A percentile compares a stretch with the other conserved stretches of the same genome.
Conservation (phyloP, 2,797 vertebrate species). For the Falco naumanni region DNA sequence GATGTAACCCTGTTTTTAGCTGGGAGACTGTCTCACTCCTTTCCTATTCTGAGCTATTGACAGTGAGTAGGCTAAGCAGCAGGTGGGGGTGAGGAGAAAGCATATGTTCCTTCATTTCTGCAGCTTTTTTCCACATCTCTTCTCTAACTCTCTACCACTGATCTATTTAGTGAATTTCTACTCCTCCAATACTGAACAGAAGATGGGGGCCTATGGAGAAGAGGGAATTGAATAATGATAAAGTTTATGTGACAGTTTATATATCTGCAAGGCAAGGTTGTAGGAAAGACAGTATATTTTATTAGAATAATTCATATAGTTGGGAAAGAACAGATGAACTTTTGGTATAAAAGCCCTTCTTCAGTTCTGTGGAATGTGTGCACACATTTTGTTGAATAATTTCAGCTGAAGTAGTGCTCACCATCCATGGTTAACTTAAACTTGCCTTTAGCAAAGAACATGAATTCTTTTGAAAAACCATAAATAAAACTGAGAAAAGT, state of each 20-base stretch:
- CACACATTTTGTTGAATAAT: background rate
- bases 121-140: background rate
- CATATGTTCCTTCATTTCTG: background rate
- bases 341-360: background rate
- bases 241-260: background rate
- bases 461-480: slow-evolving; percentile 2
- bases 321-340: background rate
- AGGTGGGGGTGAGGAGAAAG: background rate
- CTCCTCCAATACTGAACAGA: background rate
- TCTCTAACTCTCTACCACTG: background rate
- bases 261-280: background rate
- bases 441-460: background rate
- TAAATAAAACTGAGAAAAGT: background rate
- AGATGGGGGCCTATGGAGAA: background rate
- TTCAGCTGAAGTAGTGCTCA: background rate
- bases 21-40: background rate
- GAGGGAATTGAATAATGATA: background rate
- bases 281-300: background rate
- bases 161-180: background rate
- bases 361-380: background rate
- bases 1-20: background rate
- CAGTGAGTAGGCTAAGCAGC: background rate
- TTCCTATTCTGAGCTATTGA: background rate
- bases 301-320: background rate
- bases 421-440: background rate